phyloP scores from a whole-genome alignment of 2,797 vertebrate species.

The Anableps anableps region DNA sequence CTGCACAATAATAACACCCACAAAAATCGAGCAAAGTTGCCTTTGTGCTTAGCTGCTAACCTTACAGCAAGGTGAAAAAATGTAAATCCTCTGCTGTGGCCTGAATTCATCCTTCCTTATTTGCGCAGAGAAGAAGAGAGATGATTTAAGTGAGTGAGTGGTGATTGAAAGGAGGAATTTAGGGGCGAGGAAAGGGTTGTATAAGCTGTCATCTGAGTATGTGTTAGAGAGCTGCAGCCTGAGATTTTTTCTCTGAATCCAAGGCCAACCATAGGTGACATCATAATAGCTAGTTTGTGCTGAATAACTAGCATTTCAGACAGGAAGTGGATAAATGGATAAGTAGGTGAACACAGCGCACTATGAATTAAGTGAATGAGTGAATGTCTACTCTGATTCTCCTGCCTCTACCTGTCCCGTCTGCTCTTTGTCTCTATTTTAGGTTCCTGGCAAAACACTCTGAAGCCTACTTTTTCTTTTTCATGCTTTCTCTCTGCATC shows the following conservation, averaged over 20 bases:
- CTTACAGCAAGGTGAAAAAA: constrained; percentile 22
- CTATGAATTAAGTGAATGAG: constrained; percentile 55
- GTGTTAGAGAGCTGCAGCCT: constrained; percentile 46
- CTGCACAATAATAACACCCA: constrained; percentile 39
- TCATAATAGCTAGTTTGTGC: constrained; percentile 60
- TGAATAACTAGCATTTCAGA: constrained; percentile 53
- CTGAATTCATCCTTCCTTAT: constrained; percentile 47
- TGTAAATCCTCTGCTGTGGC: constrained; percentile 9
- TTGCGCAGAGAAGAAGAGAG: constrained; percentile 20
- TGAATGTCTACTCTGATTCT: constrained; percentile 39
- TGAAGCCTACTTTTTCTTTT: constrained; percentile 14
- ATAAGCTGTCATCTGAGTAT: constrained; percentile 55
- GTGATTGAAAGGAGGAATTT: constrained; percentile 38
- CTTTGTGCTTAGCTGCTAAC: constrained; percentile 13
- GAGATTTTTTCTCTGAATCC: constrained; percentile 35
- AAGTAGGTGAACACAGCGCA: constrained; percentile 54
- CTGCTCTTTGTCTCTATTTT: constrained; percentile 49
- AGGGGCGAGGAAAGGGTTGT: constrained; percentile 27
- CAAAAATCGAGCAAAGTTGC: constrained; percentile 30
- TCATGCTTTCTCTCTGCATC: constrained; percentile 23
- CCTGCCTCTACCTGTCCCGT: constrained; percentile 50
- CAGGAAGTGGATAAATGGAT: constrained; percentile 60
- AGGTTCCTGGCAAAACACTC: constrained; percentile 18
- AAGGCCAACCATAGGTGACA: constrained; percentile 41
- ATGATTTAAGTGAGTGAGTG: constrained; percentile 26